Conservation (phyloP, 2,797 vertebrate genomes). For the Protonibea diacanthus region DNA sequence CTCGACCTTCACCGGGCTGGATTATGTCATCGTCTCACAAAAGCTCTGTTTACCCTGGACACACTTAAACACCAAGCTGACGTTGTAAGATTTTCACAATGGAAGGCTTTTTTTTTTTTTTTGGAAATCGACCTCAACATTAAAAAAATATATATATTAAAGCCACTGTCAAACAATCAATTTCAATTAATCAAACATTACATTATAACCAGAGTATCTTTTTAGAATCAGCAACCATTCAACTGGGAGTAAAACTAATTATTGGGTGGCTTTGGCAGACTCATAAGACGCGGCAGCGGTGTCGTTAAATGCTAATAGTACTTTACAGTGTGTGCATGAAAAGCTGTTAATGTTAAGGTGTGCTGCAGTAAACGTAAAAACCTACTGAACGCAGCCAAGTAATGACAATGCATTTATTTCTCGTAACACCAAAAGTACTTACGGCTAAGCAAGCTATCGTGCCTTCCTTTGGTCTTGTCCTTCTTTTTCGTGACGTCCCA, state of each 20-base stretch:
- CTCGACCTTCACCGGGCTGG: neutral
- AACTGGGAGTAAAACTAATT: slow-evolving; percentile 28
- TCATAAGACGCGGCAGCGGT: neutral
- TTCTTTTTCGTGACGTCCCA: slow-evolving; percentile 97
- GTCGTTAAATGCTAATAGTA: slow-evolving; percentile 32
- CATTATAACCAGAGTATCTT: neutral
- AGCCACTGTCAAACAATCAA: slow-evolving; percentile 24
- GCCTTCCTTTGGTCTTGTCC: slow-evolving; percentile 92
- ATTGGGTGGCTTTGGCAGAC: slow-evolving; percentile 19
- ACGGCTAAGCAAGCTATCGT: slow-evolving; percentile 85
- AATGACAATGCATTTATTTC: neutral
- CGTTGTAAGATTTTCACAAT: neutral
- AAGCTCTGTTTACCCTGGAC: neutral
- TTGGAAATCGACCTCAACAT: neutral
- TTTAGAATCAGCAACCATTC: slow-evolving; percentile 16
- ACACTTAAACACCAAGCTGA: neutral
- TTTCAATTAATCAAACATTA: slow-evolving; percentile 27
- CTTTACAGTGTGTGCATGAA: slow-evolving; percentile 30
- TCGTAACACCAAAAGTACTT: slow-evolving; percentile 52
- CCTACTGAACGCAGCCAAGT: slow-evolving; percentile 13
- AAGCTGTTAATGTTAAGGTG: slow-evolving; percentile 26
- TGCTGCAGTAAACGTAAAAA: slow-evolving; percentile 7
- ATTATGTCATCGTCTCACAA: neutral
- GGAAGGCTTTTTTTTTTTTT: neutral
- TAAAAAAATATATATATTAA: neutral